phyloP scores from a whole-genome alignment of 2,113 vertebrate genomes.

The Raja brachyura region DNA sequence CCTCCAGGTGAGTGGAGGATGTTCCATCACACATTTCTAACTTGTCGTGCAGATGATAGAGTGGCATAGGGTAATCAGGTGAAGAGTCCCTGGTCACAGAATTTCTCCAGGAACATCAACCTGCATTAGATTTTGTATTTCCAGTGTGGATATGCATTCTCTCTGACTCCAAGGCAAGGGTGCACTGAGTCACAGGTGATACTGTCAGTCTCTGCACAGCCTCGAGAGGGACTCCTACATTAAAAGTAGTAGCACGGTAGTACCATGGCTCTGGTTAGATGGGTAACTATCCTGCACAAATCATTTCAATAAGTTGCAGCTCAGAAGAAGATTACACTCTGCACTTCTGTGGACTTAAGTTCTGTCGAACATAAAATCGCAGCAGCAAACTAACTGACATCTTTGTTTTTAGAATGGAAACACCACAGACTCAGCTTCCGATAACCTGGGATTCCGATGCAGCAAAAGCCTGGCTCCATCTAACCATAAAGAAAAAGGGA shows the following conservation, averaged over 20 bases:
- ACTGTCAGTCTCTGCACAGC: no score
- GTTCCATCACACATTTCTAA: no score
- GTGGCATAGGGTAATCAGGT: no score
- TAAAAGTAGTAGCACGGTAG: background rate
- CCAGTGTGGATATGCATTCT: no score
- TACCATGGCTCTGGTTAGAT: background rate
- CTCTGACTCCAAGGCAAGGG: no score
- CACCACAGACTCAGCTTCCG: conserved; percentile 88
- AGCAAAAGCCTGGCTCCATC: conserved; percentile 47
- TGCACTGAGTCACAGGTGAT: no score
- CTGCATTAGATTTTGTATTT: no score
- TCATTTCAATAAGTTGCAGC: background rate
- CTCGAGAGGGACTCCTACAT: no score
- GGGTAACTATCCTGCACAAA: background rate
- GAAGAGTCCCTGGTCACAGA: no score
- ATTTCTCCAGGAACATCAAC: no score
- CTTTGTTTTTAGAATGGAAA: conserved; percentile 76
- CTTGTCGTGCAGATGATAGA: no score
- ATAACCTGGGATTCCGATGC: conserved; percentile 92
- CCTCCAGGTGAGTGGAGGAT: no score
- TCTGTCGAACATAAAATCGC: background rate
- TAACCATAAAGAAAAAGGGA: conserved; percentile 26
- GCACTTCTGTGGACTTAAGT: background rate
- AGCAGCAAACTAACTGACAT: background rate
- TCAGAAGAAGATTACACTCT: background rate